Evolutionary conservation across 2,113 vertebrate species (phyloP), one percentile per base, ranked within the genome.

Genomic region (Siniperca chuatsi): DNA sequence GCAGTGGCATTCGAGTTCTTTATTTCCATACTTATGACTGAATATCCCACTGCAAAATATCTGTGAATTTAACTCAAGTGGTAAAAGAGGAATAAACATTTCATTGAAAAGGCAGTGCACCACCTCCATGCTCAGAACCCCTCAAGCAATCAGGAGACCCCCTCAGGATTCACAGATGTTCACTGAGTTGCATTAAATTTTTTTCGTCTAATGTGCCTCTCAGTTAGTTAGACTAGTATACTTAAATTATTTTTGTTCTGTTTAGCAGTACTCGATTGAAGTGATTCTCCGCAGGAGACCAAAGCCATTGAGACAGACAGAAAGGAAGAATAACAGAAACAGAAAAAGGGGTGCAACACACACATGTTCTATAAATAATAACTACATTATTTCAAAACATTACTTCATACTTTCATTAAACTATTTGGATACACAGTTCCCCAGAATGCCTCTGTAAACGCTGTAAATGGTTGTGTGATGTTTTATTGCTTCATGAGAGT

Each of bases 251-350:
- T 88, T 86, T 64, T 37, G 37, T 70, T 84, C 73, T 85, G 25
- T 89, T 87, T 88, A 87, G 85, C 75, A 88, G 77, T 72, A 46
- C 66, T 81, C 48, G 37, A 70, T 75, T 89, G 64, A 89, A 93
- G 90, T 83, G 73, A 92, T 88, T 35, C 82, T 82, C 71, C 2
- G 62, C 83, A 85, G 74, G 82, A 84, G 76, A 88, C 57, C 54
- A 81, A 79, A 78, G 78, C 40, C 50, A 60, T 21, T 29, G 66
- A 68, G 54, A 25, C 68, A 29, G 37, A 54, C 3, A 48, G 37
- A 64, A 61, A 78, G 50, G 18, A 70, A 64, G 35, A 62, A 50
- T 29, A 23, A 60, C 23, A 67, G 37, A 69, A 50, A 69, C 52
- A 67, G 6, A 82, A 25, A 65, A 46, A 4, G 1, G 10, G 6